Evolutionary conservation across 2,797 vertebrate genomes (phyloP).

Genomic region (Dryobates pubescens): DNA sequence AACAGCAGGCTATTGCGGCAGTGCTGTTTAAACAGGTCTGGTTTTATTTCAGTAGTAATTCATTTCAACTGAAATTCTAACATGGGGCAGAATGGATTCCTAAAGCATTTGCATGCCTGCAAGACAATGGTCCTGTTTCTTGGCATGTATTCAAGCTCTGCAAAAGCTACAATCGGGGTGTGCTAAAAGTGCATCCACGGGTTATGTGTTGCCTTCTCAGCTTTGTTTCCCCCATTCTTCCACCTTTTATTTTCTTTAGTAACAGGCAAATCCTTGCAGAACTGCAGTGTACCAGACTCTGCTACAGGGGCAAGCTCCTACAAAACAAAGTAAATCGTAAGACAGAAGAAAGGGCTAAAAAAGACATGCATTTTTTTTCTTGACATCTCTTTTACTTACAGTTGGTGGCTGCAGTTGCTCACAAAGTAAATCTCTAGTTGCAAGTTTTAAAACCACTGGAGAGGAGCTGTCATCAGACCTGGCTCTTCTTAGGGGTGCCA

Average conservation of each 20-base stretch:
- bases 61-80: conserved; percentile 32
- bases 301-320: not conserved
- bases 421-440: not conserved
- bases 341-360: not conserved
- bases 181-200: not conserved
- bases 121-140: not conserved
- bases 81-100: not conserved
- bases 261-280: not conserved
- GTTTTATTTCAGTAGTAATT: not conserved
- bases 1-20: not conserved
- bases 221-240: not conserved
- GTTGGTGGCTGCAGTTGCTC: not conserved
- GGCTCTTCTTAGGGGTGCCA: not conserved
- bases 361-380: not conserved
- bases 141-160: not conserved
- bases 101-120: not conserved
- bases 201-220: not conserved
- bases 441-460: not conserved
- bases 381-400: not conserved
- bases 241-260: not conserved
- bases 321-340: not conserved
- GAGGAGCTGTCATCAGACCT: not conserved
- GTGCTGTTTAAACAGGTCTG: not conserved
- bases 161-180: not conserved
- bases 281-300: not conserved